These are phyloP conservation scores for Xestoiulus laeticollis DNA, from an alignment of 2,888 invertebrate species.

Conservation along the genomic window DNA sequence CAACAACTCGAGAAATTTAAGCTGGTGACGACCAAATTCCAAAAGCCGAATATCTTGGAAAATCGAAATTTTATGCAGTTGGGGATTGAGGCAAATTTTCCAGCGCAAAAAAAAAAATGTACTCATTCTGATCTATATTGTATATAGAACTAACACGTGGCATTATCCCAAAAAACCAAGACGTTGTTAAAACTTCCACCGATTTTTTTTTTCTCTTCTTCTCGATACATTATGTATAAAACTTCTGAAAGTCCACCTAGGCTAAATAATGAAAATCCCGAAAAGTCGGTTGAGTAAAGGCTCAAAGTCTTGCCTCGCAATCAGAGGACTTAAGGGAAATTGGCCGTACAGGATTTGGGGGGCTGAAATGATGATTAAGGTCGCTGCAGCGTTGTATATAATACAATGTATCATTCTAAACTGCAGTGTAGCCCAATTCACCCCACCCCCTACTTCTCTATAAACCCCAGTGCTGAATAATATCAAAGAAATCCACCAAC, in stretches of 20 bases:
- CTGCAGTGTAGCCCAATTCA: not conserved
- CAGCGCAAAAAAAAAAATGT: too few relatives aligned
- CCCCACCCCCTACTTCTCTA: not conserved
- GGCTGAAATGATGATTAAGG: slow-evolving; percentile 37
- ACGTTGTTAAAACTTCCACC: not conserved
- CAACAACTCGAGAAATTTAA: not conserved
- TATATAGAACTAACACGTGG: not conserved
- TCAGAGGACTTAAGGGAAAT: slow-evolving; percentile 37
- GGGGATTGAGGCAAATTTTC: too few relatives aligned
- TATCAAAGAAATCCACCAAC: slow-evolving; percentile 33
- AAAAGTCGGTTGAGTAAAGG: not conserved
- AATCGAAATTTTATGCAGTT: not conserved
- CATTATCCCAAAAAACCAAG: not conserved
- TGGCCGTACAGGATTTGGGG: slow-evolving; percentile 37
- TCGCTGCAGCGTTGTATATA: slow-evolving; percentile 25
- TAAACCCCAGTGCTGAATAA: not conserved
- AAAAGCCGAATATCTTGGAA: not conserved
- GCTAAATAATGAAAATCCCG: slow-evolving; percentile 20
- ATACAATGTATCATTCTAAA: slow-evolving; percentile 19
- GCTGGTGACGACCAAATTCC: not conserved
- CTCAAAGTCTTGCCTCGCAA: slow-evolving; percentile 33
- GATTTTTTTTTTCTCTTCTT: not conserved
- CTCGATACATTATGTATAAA: not conserved
- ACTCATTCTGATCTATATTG: too few relatives aligned
- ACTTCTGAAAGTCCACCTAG: not conserved